phyloP scores from a whole-genome alignment of 30 jellyfish, hydroid and myxozoan species.

The Aurelia aurita complex sp. Pacific region DNA sequence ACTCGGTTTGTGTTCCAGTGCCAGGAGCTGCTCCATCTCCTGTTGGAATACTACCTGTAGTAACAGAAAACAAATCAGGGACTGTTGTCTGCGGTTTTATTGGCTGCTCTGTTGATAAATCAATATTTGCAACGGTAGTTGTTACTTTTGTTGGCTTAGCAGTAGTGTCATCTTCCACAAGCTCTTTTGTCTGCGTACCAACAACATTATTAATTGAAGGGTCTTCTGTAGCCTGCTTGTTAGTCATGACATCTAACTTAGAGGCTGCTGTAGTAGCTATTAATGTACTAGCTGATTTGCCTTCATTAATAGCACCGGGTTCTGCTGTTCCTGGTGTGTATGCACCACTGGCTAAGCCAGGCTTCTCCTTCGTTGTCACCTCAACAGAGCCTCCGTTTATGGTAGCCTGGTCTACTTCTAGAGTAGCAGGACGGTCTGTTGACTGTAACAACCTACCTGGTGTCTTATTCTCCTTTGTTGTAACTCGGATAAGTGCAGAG shows the following conservation, averaged over 20 bases:
- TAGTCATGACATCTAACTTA: no score
- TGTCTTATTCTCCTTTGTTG: neutral
- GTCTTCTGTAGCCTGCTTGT: constrained; percentile 9
- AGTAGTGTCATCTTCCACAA: neutral
- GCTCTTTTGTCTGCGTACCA: neutral
- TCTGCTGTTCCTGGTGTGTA: neutral
- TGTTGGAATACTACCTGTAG: neutral
- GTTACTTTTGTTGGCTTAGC: neutral
- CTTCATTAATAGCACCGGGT: neutral
- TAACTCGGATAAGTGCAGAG: constrained; percentile 2
- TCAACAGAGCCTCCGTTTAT: neutral
- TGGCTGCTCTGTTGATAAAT: neutral
- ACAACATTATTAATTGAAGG: neutral
- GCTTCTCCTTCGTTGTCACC: constrained; percentile 2
- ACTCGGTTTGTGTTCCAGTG: neutral
- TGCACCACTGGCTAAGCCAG: neutral
- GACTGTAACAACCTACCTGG: neutral
- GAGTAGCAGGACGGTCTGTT: neutral
- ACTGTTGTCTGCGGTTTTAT: neutral
- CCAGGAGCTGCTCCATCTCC: constrained; percentile 5
- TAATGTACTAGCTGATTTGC: neutral
- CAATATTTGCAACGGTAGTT: neutral
- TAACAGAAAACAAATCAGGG: neutral
- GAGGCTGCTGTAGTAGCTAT: no score
- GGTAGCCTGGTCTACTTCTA: neutral